Percentiles rank a stretch among this genome's conserved stretches.
Evolutionary conservation across 2,888 invertebrate genomes (phyloP).

Genomic region (Cryptocephalus moraei): DNA sequence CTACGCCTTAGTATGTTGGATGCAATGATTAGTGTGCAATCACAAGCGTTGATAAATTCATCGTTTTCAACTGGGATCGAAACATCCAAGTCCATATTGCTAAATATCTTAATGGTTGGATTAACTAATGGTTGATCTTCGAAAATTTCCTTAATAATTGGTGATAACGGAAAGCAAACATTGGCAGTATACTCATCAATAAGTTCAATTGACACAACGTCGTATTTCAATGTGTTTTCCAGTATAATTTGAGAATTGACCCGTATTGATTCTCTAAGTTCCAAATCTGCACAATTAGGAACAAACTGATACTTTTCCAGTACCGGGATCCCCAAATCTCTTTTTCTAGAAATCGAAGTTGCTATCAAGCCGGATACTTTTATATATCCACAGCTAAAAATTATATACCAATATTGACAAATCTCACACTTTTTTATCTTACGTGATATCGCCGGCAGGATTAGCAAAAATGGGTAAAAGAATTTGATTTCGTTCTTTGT

Average conservation of each 20-base stretch:
- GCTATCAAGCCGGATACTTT: too few species aligned
- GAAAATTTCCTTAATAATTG: constrained; percentile 47
- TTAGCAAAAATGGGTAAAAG: constrained; percentile 34
- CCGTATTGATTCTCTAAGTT: constrained; percentile 40
- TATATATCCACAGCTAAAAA: constrained; percentile 61
- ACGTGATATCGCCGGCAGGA: constrained; percentile 29
- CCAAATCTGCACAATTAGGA: constrained; percentile 36
- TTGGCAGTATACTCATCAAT: too few species aligned
- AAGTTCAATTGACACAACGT: too few species aligned
- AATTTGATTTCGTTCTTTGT: constrained; percentile 5
- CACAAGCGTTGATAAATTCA: too few species aligned
- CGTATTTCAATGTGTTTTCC: constrained; percentile 34
- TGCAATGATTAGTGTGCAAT: constrained; percentile 21
- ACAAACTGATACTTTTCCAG: too few species aligned
- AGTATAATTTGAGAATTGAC: too few species aligned
- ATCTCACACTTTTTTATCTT: constrained; percentile 19
- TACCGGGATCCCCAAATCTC: too few species aligned
- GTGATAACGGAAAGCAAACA: constrained; percentile 41
- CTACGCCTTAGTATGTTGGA: constrained; percentile 41
- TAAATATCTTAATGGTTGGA: constrained; percentile 50
- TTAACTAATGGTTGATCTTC: constrained; percentile 61
- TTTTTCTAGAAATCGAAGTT: too few species aligned
- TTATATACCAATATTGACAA: too few species aligned
- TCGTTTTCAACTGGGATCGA: too few species aligned
- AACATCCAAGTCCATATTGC: constrained; percentile 23